These are phyloP conservation scores for Proales similis DNA, from an alignment of 1,140 invertebrate species.

Conservation along the genomic window DNA sequence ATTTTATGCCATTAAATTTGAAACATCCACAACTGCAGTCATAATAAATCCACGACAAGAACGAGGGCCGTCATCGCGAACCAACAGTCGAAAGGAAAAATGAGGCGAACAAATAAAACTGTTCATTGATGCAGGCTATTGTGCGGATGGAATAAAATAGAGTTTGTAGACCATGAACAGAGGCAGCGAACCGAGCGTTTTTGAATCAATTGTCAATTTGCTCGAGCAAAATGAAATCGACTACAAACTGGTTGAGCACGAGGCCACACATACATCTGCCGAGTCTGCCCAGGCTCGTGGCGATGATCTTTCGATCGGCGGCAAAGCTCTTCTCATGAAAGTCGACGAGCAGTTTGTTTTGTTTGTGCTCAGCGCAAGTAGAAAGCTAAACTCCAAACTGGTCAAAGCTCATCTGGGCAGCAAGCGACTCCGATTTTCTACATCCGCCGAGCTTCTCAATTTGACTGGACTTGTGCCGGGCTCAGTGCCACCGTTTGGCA, in stretches of 20 bases:
- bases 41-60: too few relatives aligned
- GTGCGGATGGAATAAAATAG: too few relatives aligned
- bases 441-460: not conserved
- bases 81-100: too few relatives aligned
- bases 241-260: slow-evolving; percentile 1
- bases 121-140: too few relatives aligned
- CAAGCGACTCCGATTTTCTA: slow-evolving; percentile 28
- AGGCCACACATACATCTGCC: slow-evolving; percentile 15
- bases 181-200: not conserved
- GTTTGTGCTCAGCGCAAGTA: slow-evolving; percentile 21
- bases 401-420: slow-evolving; percentile 4
- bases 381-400: slow-evolving; percentile 23
- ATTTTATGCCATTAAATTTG: too few relatives aligned
- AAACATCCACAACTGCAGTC: too few relatives aligned
- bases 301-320: slow-evolving; percentile 24
- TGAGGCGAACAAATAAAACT: too few relatives aligned
- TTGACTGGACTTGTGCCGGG: slow-evolving; percentile 10
- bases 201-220: not conserved
- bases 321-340: slow-evolving; percentile 36
- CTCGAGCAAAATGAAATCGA: not conserved
- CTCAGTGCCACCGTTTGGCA: slow-evolving; percentile 21
- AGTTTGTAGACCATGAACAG: not conserved
- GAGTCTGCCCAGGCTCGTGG: slow-evolving; percentile 20
- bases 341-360: slow-evolving; percentile 13
- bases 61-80: too few relatives aligned